A percentile compares a stretch with the other conserved stretches of the same genome.
Conservation (phyloP, 2,797 vertebrate genomes). For the Anguilla pacifica region DNA sequence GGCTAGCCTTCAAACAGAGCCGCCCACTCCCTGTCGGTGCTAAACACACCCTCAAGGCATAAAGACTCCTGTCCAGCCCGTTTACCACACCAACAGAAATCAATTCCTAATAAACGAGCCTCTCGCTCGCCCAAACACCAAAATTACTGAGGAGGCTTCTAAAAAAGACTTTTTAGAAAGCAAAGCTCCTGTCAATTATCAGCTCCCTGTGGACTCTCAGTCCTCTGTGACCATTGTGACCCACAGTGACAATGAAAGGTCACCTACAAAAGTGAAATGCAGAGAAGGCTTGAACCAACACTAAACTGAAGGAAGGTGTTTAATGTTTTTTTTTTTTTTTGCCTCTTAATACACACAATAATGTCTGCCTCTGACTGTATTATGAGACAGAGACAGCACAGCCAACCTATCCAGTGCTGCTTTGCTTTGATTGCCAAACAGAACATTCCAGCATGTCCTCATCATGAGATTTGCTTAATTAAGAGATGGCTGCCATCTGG, state of each 20-base stretch:
- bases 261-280: slow-evolving; percentile 33
- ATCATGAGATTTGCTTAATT: slow-evolving; percentile 8
- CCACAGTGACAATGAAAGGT: slow-evolving; percentile 44
- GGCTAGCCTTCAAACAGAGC: not conserved
- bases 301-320: not conserved
- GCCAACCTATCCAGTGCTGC: not conserved
- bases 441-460: not conserved
- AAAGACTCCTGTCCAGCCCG: slow-evolving; percentile 12
- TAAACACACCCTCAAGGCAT: not conserved
- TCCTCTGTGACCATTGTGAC: slow-evolving; percentile 29
- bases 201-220: slow-evolving; percentile 38
- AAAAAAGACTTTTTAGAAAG: slow-evolving; percentile 27
- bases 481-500: not conserved
- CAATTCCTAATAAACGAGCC: slow-evolving; percentile 27
- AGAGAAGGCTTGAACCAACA: not conserved
- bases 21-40: not conserved
- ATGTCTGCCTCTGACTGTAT: not conserved
- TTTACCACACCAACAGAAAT: slow-evolving; percentile 9
- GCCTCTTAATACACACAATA: not conserved
- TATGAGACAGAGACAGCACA: not conserved
- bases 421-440: not conserved
- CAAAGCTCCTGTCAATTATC: slow-evolving; percentile 11
- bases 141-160: slow-evolving; percentile 30
- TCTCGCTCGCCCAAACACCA: not conserved
- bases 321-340: not conserved